These are phyloP conservation scores for Sardina pilchardus DNA, from an alignment of 2,113 vertebrate genomes.

Conservation along the genomic window DNA sequence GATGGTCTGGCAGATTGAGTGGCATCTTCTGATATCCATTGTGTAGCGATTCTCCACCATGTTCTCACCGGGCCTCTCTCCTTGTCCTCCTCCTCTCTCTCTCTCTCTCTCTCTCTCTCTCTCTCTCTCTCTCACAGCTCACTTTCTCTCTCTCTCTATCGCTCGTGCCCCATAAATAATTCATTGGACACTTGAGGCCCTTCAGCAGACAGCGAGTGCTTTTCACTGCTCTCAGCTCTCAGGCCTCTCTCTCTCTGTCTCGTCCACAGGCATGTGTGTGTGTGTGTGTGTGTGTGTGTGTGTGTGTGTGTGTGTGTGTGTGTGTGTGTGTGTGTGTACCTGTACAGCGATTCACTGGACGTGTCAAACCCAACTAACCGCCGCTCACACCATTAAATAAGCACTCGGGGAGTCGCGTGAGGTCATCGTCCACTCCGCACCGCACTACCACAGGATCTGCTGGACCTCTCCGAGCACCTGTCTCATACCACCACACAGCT, in stretches of 20 bases:
- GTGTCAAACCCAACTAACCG: slow-evolving; percentile 46
- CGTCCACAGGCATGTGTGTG: no score
- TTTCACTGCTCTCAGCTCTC: slow-evolving; percentile 46
- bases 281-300: no score
- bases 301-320: no score
- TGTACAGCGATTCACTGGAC: slow-evolving; percentile 60
- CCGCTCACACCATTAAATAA: slow-evolving; percentile 29
- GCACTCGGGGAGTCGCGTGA: background rate
- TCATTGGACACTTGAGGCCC: slow-evolving; percentile 71
- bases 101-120: background rate
- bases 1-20: slow-evolving; percentile 25
- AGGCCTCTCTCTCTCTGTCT: background rate
- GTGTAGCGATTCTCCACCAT: slow-evolving; percentile 34
- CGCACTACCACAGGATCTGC: background rate
- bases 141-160: background rate
- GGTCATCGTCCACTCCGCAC: background rate
- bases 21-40: slow-evolving; percentile 34
- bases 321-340: slow-evolving; percentile 51
- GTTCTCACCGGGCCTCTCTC: slow-evolving; percentile 34
- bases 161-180: slow-evolving; percentile 68
- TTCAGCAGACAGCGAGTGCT: slow-evolving; percentile 53
- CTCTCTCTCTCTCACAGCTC: background rate
- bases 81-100: background rate
- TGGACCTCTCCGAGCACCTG: background rate
- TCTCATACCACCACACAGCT: no score